These are phyloP conservation scores for Xestia xanthographa DNA, from an alignment of 2,888 invertebrate genomes.

Conservation along the genomic window DNA sequence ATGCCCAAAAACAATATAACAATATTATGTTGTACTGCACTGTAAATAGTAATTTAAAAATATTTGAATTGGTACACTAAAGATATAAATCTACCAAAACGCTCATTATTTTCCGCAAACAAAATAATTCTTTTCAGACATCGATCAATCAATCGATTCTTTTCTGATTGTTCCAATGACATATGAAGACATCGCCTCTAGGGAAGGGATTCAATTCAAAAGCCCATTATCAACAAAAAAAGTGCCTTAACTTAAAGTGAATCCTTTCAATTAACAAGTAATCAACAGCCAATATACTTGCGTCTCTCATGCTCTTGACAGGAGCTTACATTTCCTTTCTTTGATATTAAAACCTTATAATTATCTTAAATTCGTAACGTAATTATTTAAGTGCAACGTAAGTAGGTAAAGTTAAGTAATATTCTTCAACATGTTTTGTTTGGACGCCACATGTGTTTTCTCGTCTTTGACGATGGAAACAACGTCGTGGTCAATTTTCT, in stretches of 20 bases:
- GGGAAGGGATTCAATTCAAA: not conserved
- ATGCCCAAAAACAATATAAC: not conserved
- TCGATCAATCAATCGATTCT: not conserved
- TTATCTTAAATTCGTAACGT: no score
- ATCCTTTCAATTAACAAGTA: not conserved
- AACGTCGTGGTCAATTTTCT: constrained; percentile 42
- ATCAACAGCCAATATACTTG: not conserved
- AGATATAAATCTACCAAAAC: not conserved
- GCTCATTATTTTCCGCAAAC: no score
- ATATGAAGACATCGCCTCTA: not conserved
- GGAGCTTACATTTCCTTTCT: constrained; percentile 1
- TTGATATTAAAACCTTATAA: not conserved
- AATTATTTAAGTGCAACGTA: not conserved
- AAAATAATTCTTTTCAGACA: not conserved
- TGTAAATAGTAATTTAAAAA: not conserved
- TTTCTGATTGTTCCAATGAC: not conserved
- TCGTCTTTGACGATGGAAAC: constrained; percentile 34
- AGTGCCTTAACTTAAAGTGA: not conserved
- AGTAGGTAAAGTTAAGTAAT: constrained; percentile 22
- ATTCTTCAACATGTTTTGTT: constrained; percentile 43
- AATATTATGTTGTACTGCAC: not conserved
- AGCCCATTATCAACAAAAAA: not conserved
- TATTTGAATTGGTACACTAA: constrained; percentile 5
- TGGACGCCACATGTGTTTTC: constrained; percentile 7
- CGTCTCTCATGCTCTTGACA: not conserved